phyloP scores from a whole-genome alignment of 2,113 vertebrate genomes.

The Nannobrachium achirus region DNA sequence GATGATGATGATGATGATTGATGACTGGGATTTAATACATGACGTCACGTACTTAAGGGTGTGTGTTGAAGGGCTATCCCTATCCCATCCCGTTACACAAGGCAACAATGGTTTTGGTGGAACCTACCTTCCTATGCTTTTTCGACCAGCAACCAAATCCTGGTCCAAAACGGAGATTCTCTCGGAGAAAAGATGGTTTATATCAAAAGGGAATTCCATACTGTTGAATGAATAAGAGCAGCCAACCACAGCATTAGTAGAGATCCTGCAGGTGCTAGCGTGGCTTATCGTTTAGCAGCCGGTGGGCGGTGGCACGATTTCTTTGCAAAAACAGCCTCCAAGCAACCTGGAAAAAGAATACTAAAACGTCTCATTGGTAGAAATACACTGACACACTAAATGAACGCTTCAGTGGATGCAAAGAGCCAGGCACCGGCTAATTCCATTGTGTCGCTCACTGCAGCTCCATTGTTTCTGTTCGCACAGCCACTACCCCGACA shows the following conservation, averaged over 20 bases:
- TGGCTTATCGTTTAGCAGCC: neutral
- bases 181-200: slow-evolving; percentile 75
- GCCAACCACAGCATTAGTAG: neutral
- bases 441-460: slow-evolving; percentile 7
- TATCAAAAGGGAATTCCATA: slow-evolving; percentile 79
- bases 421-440: slow-evolving; percentile 3
- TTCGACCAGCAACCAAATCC: slow-evolving; percentile 59
- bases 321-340: neutral
- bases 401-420: neutral
- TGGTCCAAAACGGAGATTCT: slow-evolving; percentile 78
- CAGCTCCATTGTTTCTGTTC: slow-evolving; percentile 50
- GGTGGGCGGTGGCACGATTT: neutral
- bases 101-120: neutral
- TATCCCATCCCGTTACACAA: neutral
- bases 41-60: neutral
- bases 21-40: neutral
- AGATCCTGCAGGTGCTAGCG: slow-evolving; percentile 10
- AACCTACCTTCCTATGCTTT: slow-evolving; percentile 70
- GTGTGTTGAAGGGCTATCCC: neutral
- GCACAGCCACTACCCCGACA: slow-evolving; percentile 37
- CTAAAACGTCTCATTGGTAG: neutral
- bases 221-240: neutral
- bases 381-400: neutral
- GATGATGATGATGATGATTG: neutral
- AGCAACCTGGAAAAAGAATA: neutral